Evolutionary conservation across 2,113 vertebrate species (phyloP).

Genomic region (Pedionomus torquatus): DNA sequence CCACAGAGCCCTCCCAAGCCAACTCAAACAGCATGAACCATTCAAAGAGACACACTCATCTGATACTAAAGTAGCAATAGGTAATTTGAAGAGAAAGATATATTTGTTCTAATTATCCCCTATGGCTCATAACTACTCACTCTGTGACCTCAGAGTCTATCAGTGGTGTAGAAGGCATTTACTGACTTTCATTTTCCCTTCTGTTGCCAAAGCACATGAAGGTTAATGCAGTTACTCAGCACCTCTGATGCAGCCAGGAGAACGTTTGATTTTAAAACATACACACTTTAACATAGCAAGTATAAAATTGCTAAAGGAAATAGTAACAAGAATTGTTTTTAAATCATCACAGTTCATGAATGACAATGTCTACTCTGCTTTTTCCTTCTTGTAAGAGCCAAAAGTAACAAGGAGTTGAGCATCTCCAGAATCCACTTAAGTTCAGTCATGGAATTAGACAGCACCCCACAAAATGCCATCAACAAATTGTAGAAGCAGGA

Average conservation of each 20-base stretch:
- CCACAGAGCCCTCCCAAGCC: not conserved
- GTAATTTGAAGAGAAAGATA: constrained; percentile 46
- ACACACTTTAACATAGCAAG: constrained; percentile 37
- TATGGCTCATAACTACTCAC: not conserved
- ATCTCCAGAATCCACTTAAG: not conserved
- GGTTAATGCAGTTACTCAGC: constrained; percentile 67
- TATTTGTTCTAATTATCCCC: constrained; percentile 49
- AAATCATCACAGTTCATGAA: not conserved
- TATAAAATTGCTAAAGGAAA: constrained; percentile 27
- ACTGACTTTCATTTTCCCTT: constrained; percentile 61
- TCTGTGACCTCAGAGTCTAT: constrained; percentile 45
- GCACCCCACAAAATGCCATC: not conserved
- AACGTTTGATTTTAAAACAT: constrained; percentile 53
- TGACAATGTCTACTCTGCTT: not conserved
- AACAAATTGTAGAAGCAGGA: not conserved
- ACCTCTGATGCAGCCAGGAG: constrained; percentile 51
- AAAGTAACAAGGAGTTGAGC: not conserved
- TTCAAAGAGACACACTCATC: constrained; percentile 36
- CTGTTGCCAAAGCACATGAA: constrained; percentile 58
- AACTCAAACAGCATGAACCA: constrained; percentile 37
- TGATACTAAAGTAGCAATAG: constrained; percentile 41
- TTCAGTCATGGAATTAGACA: not conserved
- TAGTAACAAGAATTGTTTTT: constrained; percentile 1
- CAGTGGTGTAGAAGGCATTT: constrained; percentile 42
- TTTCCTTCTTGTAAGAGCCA: not conserved